Evolutionary conservation across 2,888 invertebrate species (phyloP), one percentile per base, ranked within the genome.

Genomic region (Ceratothoa steindachneri): DNA sequence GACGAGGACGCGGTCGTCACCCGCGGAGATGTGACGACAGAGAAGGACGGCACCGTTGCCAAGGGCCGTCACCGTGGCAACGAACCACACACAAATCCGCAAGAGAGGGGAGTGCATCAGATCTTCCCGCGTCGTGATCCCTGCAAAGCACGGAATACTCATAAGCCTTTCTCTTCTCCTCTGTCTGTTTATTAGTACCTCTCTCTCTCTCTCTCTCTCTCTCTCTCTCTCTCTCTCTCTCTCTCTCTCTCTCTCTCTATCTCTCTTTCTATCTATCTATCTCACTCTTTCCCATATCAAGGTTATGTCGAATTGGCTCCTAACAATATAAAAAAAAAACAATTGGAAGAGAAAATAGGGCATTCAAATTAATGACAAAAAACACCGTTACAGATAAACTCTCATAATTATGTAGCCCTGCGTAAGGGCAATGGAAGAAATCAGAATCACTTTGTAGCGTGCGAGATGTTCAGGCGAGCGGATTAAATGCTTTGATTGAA

Each of bases 1-100:
- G 65, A 88, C 89, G 0, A 89, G 86, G 0, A 88, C 87, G 66
- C 86, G 85, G 82, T 89, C 89, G 81, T 90, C 89, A 81, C 89
- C 89, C 30, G 86, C 86, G 71, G 87, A 86, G 9, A 87, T 86
- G 76, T 80, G 69, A 30, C 82, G 60, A 75, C 82, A 81, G 12
- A 80, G 77, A 12, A 82, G 72, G 5, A 82, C 82, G 0, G 81
- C 30, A 9, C 77, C 67, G 73, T 83, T 83, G 7, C 82, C 82
- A 2, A 77, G 30, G 52, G 81, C 75, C 1, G 82, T 81, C 22
- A 82, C 72, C 24, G 80, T 52, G 3, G 82, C 82, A 28, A 83
- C 81, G 12, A 82, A 41, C 82, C 82, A 83, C 30, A 83, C 81
- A 12, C 31, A 69, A 27, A 67, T 77, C 41, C 77, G 51, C 64